phyloP scores from a whole-genome alignment of 2,797 vertebrate species.

The Rhabdomys pumilio region DNA sequence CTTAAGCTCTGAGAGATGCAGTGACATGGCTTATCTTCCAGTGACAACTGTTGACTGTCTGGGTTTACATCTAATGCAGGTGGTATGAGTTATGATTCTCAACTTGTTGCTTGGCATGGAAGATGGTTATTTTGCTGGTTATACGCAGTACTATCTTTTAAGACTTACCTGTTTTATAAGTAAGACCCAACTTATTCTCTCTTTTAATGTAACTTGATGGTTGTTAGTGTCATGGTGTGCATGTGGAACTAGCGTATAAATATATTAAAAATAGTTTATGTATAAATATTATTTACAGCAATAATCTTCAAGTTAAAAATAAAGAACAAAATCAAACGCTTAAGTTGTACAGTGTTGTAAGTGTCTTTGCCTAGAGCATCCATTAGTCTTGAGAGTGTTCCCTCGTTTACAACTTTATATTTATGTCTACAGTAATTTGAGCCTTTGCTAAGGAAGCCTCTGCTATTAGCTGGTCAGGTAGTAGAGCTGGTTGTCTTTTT shows the following conservation, averaged over 20 bases:
- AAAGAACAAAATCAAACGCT: constrained; percentile 58
- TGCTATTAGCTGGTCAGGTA: constrained; percentile 47
- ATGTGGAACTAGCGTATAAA: constrained; percentile 20
- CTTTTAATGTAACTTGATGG: constrained; percentile 56
- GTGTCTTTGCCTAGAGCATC: constrained; percentile 5
- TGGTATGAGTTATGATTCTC: constrained; percentile 85
- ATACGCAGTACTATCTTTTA: constrained; percentile 78
- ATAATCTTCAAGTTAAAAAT: constrained; percentile 55
- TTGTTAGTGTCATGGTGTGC: constrained; percentile 41
- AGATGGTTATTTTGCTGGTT: constrained; percentile 72
- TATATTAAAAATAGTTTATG: constrained; percentile 33
- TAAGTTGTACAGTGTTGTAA: not conserved
- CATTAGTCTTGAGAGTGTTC: constrained; percentile 2
- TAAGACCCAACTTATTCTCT: constrained; percentile 68
- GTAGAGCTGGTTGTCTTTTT: constrained; percentile 48
- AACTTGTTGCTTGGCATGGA: constrained; percentile 69
- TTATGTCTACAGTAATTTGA: constrained; percentile 37
- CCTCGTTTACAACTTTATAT: constrained; percentile 14
- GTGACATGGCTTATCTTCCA: constrained; percentile 77
- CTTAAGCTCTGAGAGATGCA: constrained; percentile 75
- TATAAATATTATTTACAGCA: constrained; percentile 57
- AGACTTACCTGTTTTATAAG: constrained; percentile 72
- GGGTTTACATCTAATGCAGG: constrained; percentile 82
- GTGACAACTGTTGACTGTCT: constrained; percentile 78
- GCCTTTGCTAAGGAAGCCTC: constrained; percentile 27